phyloP scores from a whole-genome alignment of 2,113 vertebrate species.

The Myotis lucifugus region DNA sequence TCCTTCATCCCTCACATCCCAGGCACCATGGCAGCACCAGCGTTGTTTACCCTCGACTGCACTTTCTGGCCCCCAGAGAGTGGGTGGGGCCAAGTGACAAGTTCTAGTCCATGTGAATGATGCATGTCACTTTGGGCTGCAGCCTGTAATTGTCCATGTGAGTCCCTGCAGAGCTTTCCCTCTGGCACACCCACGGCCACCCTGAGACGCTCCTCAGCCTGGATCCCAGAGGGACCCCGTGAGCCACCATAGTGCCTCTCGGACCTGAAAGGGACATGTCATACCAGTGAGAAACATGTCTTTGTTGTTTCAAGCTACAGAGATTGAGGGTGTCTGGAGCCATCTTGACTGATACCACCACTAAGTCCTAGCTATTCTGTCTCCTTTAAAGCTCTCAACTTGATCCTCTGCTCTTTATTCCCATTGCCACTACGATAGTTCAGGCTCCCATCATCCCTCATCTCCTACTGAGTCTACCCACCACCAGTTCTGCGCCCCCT shows the following conservation, averaged over 20 bases:
- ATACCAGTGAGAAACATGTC: not conserved
- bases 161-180: not conserved
- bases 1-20: not conserved
- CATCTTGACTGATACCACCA: not conserved
- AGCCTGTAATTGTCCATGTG: not conserved
- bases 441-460: not conserved
- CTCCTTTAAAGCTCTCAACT: not conserved
- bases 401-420: not conserved
- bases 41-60: not conserved
- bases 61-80: not conserved
- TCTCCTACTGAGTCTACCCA: not conserved
- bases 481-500: not conserved
- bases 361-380: not conserved
- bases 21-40: not conserved
- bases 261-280: accelerated
- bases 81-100: not conserved
- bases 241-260: not conserved
- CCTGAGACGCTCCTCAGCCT: not conserved
- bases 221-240: not conserved
- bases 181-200: not conserved
- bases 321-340: not conserved
- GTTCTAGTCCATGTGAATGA: not conserved
- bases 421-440: not conserved
- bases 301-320: not conserved
- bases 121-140: not conserved